Conservation (phyloP, 2,888 invertebrate genomes). For the Masnerella sp. region DNA sequence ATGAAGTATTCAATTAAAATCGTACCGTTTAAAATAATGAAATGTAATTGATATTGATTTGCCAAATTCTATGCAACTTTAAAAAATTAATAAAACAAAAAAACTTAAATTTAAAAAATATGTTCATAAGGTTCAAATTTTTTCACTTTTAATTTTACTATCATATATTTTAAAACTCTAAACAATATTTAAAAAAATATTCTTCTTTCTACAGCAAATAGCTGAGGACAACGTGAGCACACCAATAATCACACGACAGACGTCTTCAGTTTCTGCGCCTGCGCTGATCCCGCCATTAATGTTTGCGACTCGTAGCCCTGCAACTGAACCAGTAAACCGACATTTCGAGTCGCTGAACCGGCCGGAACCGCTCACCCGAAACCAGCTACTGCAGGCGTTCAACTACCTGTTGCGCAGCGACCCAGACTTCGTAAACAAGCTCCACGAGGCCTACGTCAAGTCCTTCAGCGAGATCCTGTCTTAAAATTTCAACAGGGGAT, state of each 20-base stretch:
- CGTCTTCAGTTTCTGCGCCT: constrained; percentile 76
- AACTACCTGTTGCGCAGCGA: constrained; percentile 92
- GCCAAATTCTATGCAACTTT: too few species aligned
- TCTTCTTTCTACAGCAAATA: constrained; percentile 60
- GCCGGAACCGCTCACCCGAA: constrained; percentile 88
- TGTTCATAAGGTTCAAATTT: too few species aligned
- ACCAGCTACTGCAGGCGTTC: constrained; percentile 93
- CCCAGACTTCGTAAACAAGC: constrained; percentile 90
- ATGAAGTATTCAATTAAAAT: too few species aligned
- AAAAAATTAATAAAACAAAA: too few species aligned
- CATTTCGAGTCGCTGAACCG: constrained; percentile 64
- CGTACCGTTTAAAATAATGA: too few species aligned
- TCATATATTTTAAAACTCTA: too few species aligned
- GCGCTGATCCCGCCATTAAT: constrained; percentile 92
- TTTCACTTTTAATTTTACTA: too few species aligned
- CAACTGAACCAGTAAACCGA: constrained; percentile 61
- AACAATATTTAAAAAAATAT: neutral
- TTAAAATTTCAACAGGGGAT: constrained; percentile 64
- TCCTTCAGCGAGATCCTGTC: constrained; percentile 85
- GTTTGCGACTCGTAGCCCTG: constrained; percentile 81
- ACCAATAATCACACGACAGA: constrained; percentile 60
- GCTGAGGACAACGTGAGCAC: constrained; percentile 66
- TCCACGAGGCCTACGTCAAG: constrained; percentile 95
- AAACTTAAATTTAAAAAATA: too few species aligned
- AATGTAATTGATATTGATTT: too few species aligned